These are phyloP conservation scores for Pristionchus fissidentatus DNA, from an alignment of 2,888 invertebrate genomes.

Conservation along the genomic window DNA sequence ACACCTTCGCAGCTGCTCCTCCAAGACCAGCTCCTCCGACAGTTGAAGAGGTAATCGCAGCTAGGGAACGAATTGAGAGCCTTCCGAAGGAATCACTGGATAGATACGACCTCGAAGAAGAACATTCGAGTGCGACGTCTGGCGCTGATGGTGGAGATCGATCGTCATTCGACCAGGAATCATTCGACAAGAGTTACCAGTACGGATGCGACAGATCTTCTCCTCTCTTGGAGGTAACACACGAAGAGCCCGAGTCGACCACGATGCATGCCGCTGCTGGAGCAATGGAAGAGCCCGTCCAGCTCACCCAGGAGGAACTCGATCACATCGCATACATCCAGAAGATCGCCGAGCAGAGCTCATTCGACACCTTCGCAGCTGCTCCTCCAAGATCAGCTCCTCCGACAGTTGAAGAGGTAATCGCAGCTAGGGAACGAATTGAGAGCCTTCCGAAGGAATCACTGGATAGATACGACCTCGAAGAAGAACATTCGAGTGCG, in stretches of 20 bases:
- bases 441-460: not conserved
- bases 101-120: not conserved
- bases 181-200: conserved; percentile 1
- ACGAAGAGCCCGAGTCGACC: not conserved
- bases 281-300: conserved; percentile 17
- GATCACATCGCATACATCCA: conserved; percentile 54
- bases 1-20: conserved; percentile 34
- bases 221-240: not conserved
- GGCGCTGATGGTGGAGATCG: conserved; percentile 9
- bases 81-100: not conserved
- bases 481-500: conserved; percentile 23
- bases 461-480: not conserved
- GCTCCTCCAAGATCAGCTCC: not conserved
- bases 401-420: not conserved
- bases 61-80: not conserved
- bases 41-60: not conserved
- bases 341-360: conserved; percentile 46
- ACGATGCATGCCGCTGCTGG: not conserved
- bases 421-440: not conserved
- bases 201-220: not conserved
- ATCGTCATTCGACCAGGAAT: conserved; percentile 8
- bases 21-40: not conserved
- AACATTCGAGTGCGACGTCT: conserved; percentile 9
- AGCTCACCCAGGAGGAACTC: conserved; percentile 53
- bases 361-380: not conserved